A percentile compares a stretch with the other conserved stretches of the same genome.
Evolutionary conservation across 2,797 vertebrate genomes (phyloP).

Genomic region (Pseudotriccus pelzelni): DNA sequence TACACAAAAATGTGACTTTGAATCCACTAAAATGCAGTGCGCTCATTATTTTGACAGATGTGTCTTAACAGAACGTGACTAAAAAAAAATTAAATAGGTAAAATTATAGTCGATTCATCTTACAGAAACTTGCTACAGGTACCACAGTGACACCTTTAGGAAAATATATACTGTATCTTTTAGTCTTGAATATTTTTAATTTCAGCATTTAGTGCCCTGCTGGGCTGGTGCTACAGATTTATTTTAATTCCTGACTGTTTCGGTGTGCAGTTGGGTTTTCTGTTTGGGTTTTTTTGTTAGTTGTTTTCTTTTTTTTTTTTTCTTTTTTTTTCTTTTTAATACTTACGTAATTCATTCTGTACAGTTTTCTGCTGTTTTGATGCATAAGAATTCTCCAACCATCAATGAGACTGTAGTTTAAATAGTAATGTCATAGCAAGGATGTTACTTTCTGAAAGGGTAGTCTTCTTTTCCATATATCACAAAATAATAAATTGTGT

Average conservation of each 20-base stretch:
- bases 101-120: slow-evolving; percentile 30
- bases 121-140: slow-evolving; percentile 65
- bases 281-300: background rate
- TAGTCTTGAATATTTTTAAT: slow-evolving; percentile 45
- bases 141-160: slow-evolving; percentile 80
- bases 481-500: slow-evolving; percentile 79
- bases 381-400: slow-evolving; percentile 21
- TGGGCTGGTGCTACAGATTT: background rate
- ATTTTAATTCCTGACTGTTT: background rate
- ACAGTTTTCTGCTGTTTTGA: background rate
- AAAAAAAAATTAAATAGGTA: slow-evolving; percentile 46
- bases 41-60: slow-evolving; percentile 66
- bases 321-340: background rate
- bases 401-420: slow-evolving; percentile 11
- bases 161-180: slow-evolving; percentile 62
- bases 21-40: slow-evolving; percentile 1
- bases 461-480: slow-evolving; percentile 69
- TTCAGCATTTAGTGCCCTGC: slow-evolving; percentile 15
- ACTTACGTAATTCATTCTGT: background rate
- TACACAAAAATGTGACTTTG: slow-evolving; percentile 53
- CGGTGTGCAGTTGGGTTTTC: background rate
- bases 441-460: slow-evolving; percentile 55
- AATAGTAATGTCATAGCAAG: background rate
- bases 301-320: background rate
- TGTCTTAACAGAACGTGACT: slow-evolving; percentile 30